A percentile compares a stretch with the other conserved stretches of the same genome.
These are phyloP conservation scores for Callosobruchus maculatus DNA, from an alignment of 2,888 invertebrate genomes.

Conservation along the genomic window DNA sequence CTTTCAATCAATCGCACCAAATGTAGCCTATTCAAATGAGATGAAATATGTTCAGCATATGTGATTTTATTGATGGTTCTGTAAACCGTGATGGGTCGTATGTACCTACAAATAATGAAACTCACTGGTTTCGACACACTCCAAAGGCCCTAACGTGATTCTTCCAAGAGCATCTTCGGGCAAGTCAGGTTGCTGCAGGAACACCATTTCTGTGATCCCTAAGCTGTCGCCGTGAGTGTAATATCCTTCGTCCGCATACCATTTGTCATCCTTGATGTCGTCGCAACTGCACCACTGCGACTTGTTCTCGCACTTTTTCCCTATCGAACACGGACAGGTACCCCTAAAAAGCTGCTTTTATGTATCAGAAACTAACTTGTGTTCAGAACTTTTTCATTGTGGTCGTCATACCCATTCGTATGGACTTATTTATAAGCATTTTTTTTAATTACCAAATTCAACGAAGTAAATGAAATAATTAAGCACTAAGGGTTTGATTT, in stretches of 20 bases:
- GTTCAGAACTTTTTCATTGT: conserved; percentile 2
- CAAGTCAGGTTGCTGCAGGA: conserved; percentile 79
- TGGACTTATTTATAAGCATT: too few relatives aligned
- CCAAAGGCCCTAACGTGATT: conserved; percentile 85
- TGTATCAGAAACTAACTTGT: conserved; percentile 18
- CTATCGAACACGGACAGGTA: conserved; percentile 72
- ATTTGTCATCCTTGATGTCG: conserved; percentile 73
- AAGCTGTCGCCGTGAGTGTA: conserved; percentile 76
- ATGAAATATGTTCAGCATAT: too few relatives aligned
- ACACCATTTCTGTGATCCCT: conserved; percentile 88
- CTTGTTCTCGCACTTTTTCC: conserved; percentile 76
- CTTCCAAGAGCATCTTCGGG: conserved; percentile 80
- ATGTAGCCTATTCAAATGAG: too few relatives aligned
- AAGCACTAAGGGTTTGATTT: too few relatives aligned
- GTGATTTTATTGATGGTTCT: too few relatives aligned
- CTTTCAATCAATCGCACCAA: too few relatives aligned
- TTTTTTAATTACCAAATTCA: too few relatives aligned
- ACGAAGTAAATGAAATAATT: too few relatives aligned
- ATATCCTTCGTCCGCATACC: conserved; percentile 86
- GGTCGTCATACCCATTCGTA: too few relatives aligned
- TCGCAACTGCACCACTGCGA: conserved; percentile 90
- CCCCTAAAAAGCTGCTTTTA: conserved; percentile 53
- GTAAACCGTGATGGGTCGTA: too few relatives aligned
- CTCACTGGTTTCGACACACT: conserved; percentile 93
- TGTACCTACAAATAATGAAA: not conserved